Evolutionary conservation across 2,113 vertebrate species (phyloP), one percentile per base, ranked within the genome.

Genomic region (Abramis brama): DNA sequence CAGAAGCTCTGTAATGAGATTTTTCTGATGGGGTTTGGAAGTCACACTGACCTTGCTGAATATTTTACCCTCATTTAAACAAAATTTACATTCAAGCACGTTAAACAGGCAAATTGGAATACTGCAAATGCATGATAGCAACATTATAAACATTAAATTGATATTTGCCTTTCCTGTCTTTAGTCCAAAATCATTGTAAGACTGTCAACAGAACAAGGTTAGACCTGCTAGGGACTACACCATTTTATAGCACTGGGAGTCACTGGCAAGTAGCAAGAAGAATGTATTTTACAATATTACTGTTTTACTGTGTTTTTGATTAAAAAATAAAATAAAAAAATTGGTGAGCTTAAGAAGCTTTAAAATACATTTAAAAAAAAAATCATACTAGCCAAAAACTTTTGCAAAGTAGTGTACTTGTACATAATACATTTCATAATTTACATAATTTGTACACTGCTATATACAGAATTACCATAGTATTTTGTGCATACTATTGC

Each of bases 41-140:
- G 82, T 87, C 85, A 88, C 83, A 66, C 74, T 89, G 94, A 94
- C 93, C 93, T 94, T 92, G 89, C 89, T 91, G 90, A 84, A 86
- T 89, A 91, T 90, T 87, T 91, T 87, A 85, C 90, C 88, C 90
- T 92, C 89, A 90, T 92, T 93, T 90, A 88, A 90, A 86, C 88
- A 88, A 84, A 83, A 91, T 88, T 33, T 88, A 62, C 86, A 86
- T 92, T 85, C 86, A 75, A 47, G 1, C 47, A 50, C 13, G 47
- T 50, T 50, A 50, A 50, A 50, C 59, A 82, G 59, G 90, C 89
- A 90, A 88, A 91, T 90, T 12, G 64, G 85, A 87, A 85, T 92
- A 93, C 92, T 50, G 12, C 12, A 50, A 50, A 91, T 85, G 75
- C 87, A 84, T 87, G 87, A 92, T 89, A 85, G 85, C 73, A 13